Conservation (phyloP, 2,113 vertebrate genomes). For the Labeo catla region DNA sequence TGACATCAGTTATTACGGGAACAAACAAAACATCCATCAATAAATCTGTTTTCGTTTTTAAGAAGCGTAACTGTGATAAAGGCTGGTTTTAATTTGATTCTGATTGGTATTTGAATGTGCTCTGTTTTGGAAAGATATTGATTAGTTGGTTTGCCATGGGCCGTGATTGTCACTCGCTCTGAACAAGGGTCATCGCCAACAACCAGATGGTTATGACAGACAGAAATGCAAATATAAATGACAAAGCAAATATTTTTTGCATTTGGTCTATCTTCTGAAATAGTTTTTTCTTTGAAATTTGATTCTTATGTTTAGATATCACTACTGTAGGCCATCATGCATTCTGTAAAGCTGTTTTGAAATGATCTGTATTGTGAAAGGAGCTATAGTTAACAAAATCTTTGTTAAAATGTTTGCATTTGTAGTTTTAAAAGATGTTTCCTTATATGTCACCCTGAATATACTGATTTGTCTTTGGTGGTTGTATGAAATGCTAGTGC, state of each 20-base stretch:
- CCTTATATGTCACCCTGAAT: neutral
- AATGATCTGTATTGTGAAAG: neutral
- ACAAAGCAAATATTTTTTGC: neutral
- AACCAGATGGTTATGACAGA: neutral
- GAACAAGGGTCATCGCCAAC: neutral
- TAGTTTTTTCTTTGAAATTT: neutral
- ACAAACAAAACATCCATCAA: neutral
- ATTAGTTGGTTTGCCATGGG: slow-evolving; percentile 2
- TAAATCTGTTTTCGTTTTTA: neutral
- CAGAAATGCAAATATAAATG: neutral
- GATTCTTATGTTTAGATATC: neutral
- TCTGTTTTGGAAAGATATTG: neutral
- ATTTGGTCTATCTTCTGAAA: neutral
- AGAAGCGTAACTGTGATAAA: neutral
- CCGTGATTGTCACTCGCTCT: neutral
- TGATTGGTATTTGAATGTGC: neutral
- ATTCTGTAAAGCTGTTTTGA: neutral
- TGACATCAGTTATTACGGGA: neutral
- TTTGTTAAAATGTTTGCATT: neutral
- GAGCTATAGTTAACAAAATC: neutral
- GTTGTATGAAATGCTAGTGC: neutral
- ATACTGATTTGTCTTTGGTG: neutral
- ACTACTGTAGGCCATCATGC: neutral
- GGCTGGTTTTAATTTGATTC: neutral
- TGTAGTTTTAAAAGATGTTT: neutral